Base-by-base conservation (phyloP, 1,140 invertebrate species). In the Zaprionus davidi region DNA sequence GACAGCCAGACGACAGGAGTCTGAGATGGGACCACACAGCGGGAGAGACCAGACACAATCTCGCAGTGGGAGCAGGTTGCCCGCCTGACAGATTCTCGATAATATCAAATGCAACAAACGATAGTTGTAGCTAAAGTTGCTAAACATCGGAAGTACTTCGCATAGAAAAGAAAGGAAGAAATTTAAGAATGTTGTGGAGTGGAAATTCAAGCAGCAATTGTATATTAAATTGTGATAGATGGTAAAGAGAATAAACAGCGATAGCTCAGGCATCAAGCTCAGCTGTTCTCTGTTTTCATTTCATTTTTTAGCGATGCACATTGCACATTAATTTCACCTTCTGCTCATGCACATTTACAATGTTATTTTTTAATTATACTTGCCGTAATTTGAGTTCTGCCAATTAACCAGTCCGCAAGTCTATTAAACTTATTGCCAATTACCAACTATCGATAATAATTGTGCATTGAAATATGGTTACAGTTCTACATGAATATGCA, bases 381-480 rank as follows among this genome's bases (percentile, higher is more conserved):
- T 31, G n/a, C 26, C 51, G 26, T 68, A 22, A 68, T 46, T 68
- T 34, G 44, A 38, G 38, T 58, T 34, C 41, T 58, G 51, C 49
- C 67, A 69, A 76, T 67, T 79, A 78, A 60, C 78, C 69, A 56
- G 22, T 56, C 34, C 76, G 46, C 60, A 69, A 77, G 68, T 55
- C 62, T 51, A 26, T 67, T 71, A 31, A 79, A 66, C 49, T 78
- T 66, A 79, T 76, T 73, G 69, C 53, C 76, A 77, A 28, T 82
- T 77, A 71, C 75, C 22, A 68, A 63, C 79, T 72, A 80, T 70
- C 81, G 79, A 79, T 79, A 76, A 75, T 83, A 76, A 79, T 83
- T 83, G 68, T 71, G 83, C 80, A 79, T 81, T 86, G 75, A 86
- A 85, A 81, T 86, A 85, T 85, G 58, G 58, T 82, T 82, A 44